phyloP scores from a whole-genome alignment of 1,140 invertebrate genomes.

The Belonocnema kinseyi region DNA sequence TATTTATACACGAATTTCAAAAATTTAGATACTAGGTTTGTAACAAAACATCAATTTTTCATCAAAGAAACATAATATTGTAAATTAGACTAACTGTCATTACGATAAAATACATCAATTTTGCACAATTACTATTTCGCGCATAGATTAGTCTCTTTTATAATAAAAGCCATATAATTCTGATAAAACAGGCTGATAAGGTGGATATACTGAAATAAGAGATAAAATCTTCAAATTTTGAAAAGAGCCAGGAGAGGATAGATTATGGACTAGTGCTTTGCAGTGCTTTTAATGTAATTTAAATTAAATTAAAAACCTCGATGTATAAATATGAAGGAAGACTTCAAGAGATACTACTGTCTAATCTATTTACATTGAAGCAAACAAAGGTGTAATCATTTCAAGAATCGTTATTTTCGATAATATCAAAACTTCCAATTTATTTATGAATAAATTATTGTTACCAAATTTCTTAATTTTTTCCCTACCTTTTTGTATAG shows the following conservation, averaged over 20 bases:
- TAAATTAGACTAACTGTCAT: no score
- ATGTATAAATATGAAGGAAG: not conserved
- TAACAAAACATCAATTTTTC: no score
- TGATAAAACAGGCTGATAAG: not conserved
- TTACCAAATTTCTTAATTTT: slow-evolving; percentile 36
- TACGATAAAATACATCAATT: no score
- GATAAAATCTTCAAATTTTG: not conserved
- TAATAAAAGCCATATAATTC: not conserved
- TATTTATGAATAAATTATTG: slow-evolving; percentile 66
- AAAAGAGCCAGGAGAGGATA: not conserved
- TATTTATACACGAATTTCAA: no score
- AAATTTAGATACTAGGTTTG: no score
- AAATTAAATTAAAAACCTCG: not conserved
- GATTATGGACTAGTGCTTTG: not conserved
- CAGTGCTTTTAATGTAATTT: not conserved
- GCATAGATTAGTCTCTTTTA: not conserved
- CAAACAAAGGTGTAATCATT: no score
- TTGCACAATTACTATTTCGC: not conserved
- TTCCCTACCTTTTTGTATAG: not conserved
- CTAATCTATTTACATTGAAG: not conserved
- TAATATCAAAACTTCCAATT: slow-evolving; percentile 47
- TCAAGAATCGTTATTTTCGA: no score
- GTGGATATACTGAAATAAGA: not conserved
- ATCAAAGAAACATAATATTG: no score
- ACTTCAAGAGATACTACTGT: not conserved